Evolutionary conservation across 2,888 invertebrate species (phyloP).

Genomic region (Callyntrura sp.): DNA sequence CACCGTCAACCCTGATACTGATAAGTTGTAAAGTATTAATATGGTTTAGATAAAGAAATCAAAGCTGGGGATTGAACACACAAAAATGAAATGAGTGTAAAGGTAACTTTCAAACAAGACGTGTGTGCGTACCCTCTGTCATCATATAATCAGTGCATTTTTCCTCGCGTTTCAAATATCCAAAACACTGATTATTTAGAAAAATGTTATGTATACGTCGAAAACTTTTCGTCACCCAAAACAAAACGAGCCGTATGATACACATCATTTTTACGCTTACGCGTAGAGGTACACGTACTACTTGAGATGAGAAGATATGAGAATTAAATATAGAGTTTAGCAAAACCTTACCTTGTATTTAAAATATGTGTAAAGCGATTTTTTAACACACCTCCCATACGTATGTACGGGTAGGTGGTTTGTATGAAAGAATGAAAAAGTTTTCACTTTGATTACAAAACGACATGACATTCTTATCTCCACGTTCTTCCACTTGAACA

Average conservation of each 20-base stretch:
- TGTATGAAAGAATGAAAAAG: slow-evolving; percentile 21
- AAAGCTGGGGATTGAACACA: neutral
- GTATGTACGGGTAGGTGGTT: too few species aligned
- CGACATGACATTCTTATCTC: slow-evolving; percentile 50
- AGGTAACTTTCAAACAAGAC: too few species aligned
- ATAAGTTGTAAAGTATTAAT: neutral
- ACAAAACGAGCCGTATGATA: slow-evolving; percentile 6
- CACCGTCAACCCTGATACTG: neutral
- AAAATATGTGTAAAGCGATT: too few species aligned
- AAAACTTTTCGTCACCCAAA: slow-evolving; percentile 58
- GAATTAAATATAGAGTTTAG: too few species aligned
- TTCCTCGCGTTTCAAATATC: slow-evolving; percentile 22
- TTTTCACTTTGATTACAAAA: slow-evolving; percentile 19
- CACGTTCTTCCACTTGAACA: slow-evolving; percentile 62
- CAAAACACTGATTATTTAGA: slow-evolving; percentile 57
- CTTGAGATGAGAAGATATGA: slow-evolving; percentile 38
- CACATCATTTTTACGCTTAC: neutral
- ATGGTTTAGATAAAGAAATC: slow-evolving; percentile 21
- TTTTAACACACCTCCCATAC: too few species aligned
- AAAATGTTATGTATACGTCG: neutral
- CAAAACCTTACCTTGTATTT: too few species aligned
- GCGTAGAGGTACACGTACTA: neutral
- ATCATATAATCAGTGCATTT: slow-evolving; percentile 48
- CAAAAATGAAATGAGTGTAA: neutral
- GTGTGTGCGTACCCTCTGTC: neutral